These are phyloP conservation scores for Orius laevigatus DNA, from an alignment of 1,140 invertebrate species.

Conservation along the genomic window DNA sequence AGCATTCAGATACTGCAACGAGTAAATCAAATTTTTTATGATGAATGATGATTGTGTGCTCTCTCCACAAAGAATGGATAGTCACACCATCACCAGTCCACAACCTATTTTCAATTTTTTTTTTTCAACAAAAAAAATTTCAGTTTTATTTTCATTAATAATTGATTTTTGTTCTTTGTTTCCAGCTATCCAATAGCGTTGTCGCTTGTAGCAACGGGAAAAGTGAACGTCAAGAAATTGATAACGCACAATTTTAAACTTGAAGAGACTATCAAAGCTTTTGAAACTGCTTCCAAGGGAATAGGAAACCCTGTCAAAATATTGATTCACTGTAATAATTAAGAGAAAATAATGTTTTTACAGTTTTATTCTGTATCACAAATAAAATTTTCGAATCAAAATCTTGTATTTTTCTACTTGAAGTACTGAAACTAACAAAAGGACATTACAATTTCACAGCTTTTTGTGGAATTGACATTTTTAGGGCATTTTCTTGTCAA, in stretches of 20 bases:
- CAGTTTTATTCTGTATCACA: too few relatives aligned
- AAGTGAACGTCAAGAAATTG: conserved; percentile 70
- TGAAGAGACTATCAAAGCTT: conserved; percentile 71
- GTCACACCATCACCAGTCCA: background rate
- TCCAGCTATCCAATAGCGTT: conserved; percentile 70
- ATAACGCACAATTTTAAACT: conserved; percentile 82
- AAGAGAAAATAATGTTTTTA: too few relatives aligned
- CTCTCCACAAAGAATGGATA: background rate
- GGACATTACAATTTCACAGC: too few relatives aligned
- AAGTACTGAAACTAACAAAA: too few relatives aligned
- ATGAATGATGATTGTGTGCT: background rate
- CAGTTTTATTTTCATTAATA: background rate
- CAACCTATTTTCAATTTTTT: background rate
- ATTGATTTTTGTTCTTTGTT: conserved; percentile 14
- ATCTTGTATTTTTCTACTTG: too few relatives aligned
- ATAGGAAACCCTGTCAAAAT: conserved; percentile 69
- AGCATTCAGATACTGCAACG: conserved; percentile 81
- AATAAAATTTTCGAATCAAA: too few relatives aligned
- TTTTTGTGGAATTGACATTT: too few relatives aligned
- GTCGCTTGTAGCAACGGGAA: conserved; percentile 63
- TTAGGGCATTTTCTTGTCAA: too few relatives aligned
- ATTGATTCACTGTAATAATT: conserved; percentile 60
- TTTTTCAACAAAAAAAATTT: background rate
- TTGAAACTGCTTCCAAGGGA: conserved; percentile 60
- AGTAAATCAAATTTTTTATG: conserved; percentile 32